Base-by-base conservation (phyloP, 2,797 vertebrate genomes). In the Anguilla obscura region DNA sequence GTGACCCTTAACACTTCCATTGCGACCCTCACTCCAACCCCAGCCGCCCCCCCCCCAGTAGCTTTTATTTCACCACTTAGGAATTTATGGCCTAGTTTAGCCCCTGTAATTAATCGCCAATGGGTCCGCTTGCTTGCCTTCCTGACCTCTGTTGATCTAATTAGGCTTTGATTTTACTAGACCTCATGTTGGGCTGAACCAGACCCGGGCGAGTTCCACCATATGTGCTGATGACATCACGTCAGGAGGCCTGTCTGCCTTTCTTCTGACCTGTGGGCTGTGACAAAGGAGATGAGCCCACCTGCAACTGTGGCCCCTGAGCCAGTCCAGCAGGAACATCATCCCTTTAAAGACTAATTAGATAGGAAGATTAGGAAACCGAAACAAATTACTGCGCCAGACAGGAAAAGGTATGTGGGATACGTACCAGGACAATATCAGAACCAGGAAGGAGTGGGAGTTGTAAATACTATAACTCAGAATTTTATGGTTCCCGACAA, bases 301-400 rank as follows among this genome's bases (percentile, higher is more conserved):
- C n/a, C 40, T 18, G 60, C 1, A 12, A 74, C 12, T 52, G 36
- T 86, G 60, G 60, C 40, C 58, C 9, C 24, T 36, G 36, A 33
- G n/a, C 52, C 87, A 58, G 90, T 91, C 90, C 87, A 12, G 45
- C 89, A 89, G 86, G 84, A 89, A 33, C 40, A 58, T 87, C 60
- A 85, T 1, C 1, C 21, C 52, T 40, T 85, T 40, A 89, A 79
- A 71, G 40, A 82, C 82, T 88, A 89, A 89, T 86, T 58, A 74
- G 52, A 30, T 76, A 87, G 58, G 85, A 92, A 91, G 87, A 88
- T 33, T 50, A 90, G 91, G 90, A 91, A 92, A 92, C 88, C 85
- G 88, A 92, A 91, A 85, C 66, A 91, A 92, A 92, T 92, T 54
- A 90, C 89, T 86, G 87, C 58, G 82, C 88, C 91, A 91, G 91